Evolutionary conservation across 2,797 vertebrate genomes (phyloP), one percentile per base, ranked within the genome.

Genomic region (Oreochromis mossambicus): DNA sequence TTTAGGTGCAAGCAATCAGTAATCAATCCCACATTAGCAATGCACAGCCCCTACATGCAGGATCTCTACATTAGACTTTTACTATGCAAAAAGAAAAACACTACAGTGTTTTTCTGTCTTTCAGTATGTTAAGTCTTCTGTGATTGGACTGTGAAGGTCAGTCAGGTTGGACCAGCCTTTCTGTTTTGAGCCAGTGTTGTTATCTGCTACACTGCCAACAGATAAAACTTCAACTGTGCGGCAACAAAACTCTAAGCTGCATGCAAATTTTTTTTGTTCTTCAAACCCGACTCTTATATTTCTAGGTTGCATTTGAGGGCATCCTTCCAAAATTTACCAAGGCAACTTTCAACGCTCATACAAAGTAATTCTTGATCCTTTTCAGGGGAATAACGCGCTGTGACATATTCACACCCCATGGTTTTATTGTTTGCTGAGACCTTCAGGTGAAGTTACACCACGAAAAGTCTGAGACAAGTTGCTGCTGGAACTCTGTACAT

Each of bases 81-180:
- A 29, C 55, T 26, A 54, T 15, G 19, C 56, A 75, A 41, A 52
- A 50, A 50, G 48, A 81, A 43, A n/a, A n/a, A n/a, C n/a, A n/a
- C n/a, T n/a, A 48, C 82, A 78, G 41, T 73, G 68, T 48, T 80
- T 76, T 46, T 58, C 78, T 83, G 51, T 84, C 50, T 83, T 79
- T 90, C 88, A 81, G 61, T 86, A 81, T 82, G 52, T 68, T 83
- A 15, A 81, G 26, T 87, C 80, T 77, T 80, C 63, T 80, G 78
- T 85, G 82, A 50, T 83, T 86, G 87, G 85, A 85, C 89, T 86
- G 86, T 90, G 90, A 92, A 95, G 92, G 92, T 92, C 89, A 87
- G 77, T 81, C 80, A 80, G 92, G 93, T 93, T 79, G 24, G 85
- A 89, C 84, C 84, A 82, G 89, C 87, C 85, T 90, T 90, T 85